A percentile compares a stretch with the other conserved stretches of the same genome.
These are phyloP conservation scores for Pterocles orientalis DNA, from an alignment of 2,113 vertebrate species.

Conservation along the genomic window DNA sequence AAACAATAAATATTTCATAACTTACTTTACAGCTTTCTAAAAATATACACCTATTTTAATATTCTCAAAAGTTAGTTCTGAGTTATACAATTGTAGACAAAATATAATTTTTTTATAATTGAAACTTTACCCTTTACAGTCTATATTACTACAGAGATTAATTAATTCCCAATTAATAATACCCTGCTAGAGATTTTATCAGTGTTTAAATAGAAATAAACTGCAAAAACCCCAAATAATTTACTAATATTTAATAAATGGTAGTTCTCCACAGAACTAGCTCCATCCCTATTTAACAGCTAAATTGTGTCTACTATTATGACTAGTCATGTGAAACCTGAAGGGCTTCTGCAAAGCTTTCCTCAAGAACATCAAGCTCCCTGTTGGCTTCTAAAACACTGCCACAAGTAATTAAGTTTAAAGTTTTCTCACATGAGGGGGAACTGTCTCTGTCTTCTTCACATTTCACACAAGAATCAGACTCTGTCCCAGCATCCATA, in stretches of 20 bases:
- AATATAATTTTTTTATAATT: neutral
- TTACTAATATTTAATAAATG: neutral
- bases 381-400: slow-evolving; percentile 13
- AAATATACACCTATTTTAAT: slow-evolving; percentile 5
- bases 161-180: neutral
- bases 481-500: neutral
- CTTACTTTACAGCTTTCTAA: neutral
- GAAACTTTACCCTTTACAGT: neutral
- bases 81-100: neutral
- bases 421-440: neutral
- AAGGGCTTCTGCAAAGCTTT: neutral
- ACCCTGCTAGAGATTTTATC: neutral
- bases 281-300: neutral
- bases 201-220: neutral
- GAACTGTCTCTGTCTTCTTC: neutral
- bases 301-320: neutral
- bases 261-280: neutral
- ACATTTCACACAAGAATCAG: neutral
- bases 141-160: neutral
- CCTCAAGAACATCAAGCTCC: slow-evolving; percentile 29
- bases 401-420: neutral
- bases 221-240: neutral
- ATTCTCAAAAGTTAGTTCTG: neutral
- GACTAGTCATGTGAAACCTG: neutral
- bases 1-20: neutral